Percentiles rank a stretch among this genome's conserved stretches.
These are phyloP conservation scores for Eidolon dupreanum DNA, from an alignment of 2,797 vertebrate genomes.

Conservation along the genomic window DNA sequence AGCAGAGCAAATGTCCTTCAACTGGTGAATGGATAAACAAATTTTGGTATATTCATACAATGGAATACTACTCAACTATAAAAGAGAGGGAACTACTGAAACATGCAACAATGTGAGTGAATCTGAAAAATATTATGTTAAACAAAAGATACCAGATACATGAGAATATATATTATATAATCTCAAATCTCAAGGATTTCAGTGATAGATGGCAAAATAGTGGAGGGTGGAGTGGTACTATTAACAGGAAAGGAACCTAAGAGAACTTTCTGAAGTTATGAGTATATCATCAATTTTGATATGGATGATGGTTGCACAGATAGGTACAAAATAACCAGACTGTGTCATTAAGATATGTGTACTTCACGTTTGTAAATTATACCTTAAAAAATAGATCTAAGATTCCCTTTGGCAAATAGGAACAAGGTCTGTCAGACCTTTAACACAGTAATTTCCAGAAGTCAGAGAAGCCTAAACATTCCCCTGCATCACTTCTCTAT, in stretches of 20 bases:
- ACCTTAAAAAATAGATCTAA: background rate
- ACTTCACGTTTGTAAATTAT: background rate
- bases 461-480: background rate
- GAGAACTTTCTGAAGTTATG: background rate
- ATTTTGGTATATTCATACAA: background rate
- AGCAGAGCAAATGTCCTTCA: background rate
- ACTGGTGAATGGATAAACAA: background rate
- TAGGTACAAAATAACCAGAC: background rate
- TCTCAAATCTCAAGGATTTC: background rate
- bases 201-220: background rate
- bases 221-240: background rate
- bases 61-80: background rate
- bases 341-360: background rate
- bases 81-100: background rate
- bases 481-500: fast-evolving
- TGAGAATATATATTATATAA: background rate
- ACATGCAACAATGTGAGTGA: background rate
- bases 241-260: background rate
- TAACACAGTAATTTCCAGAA: background rate
- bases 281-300: background rate
- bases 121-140: background rate
- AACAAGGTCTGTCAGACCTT: background rate
- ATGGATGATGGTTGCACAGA: background rate
- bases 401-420: background rate
- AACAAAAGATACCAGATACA: background rate